Base-by-base conservation (phyloP, 2,113 vertebrate genomes). In the Oncorhynchus nerka region DNA sequence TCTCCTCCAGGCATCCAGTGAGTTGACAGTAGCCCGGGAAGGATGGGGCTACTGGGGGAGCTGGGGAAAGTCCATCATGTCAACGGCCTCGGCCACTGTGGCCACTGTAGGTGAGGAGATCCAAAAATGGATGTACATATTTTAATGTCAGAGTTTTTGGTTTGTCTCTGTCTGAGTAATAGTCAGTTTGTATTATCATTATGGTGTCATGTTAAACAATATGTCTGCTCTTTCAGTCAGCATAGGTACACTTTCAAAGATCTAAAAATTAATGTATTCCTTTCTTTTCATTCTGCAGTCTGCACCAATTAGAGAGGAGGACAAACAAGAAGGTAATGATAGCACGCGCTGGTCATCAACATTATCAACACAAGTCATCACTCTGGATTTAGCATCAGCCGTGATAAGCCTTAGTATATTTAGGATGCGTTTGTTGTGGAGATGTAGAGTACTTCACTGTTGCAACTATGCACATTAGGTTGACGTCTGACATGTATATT, bases 41-140 rank as follows among this genome's bases (percentile, higher is more conserved):
- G 95, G 95, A 39, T 99, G 98, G 98, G 96, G 96, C 0, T 96
- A 95, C 79, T 99, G 97, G 98, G 97, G 97, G 51, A 98, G 89
- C 87, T 99, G 98, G 98, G 97, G 98, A 15, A 98, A 98, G 87
- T 96, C 97, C 65, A 88, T 99, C 57, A 82, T 99, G 26, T 96
- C 97, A 70, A 96, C 96, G 48, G 98, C 98, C 1, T 95, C 97
- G 61, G 96, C 97, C 75, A 99, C 98, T 0, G 96, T 97, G 79
- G 94, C 95, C 39, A 97, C 95, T 73, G 97, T 99, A 86, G 98
- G 98, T 98, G 92, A 96, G 96, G 22, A 32, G 20, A 20, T 24
- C 1, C 1, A 19, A 55, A 16, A 55, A 55, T 55, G 4, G 16
- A 51, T 12, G 49, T n/a, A 61, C n/a, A 61, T 9, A 39, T 39